Base-by-base conservation (phyloP, 2,113 vertebrate species). In the Neomonachus schauinslandi region DNA sequence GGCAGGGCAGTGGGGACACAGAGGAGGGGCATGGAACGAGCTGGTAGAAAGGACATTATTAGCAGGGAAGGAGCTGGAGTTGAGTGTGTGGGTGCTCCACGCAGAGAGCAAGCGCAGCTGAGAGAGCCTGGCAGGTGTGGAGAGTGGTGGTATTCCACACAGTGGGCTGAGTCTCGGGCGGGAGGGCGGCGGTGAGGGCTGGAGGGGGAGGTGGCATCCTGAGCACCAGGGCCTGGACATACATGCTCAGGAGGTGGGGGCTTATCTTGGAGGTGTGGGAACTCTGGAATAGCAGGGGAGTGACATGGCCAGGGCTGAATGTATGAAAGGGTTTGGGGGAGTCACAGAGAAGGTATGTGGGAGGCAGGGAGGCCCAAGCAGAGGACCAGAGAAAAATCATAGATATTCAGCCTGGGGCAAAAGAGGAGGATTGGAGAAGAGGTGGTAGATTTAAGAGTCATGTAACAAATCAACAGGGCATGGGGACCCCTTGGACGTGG, bases 41-140 rank as follows among this genome's bases (percentile, higher is more conserved):
- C 28, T 3, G 13, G 3, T 6, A 11, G 67, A 33, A 7, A 72
- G 7, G 69, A 28, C 0, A 0, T 2, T 19, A 61, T n/a, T 7
- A 5, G 72, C 1, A 71, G 67, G 59, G 67, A 76, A 88, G 19
- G n/a, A 12, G 6, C 46, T 26, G 39, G 59, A 36, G 28, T 1
- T 19, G 14, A 9, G 22, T 1, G 53, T n/a, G 10, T 15, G 61
- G 16, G 19, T 61, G 42, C 2, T 8, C 49, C 15, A 7, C 2
- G 49, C 28, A 59, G 31, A 67, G 21, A 5, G 28, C 11, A 33
- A 19, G 46, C 36, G 2, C 2, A 1, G 39, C 42, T 39, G 80
- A 57, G 12, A 76, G 88, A 22, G 10, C 21, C 63, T 36, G 91
- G 82, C 72, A 42, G 24, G 8, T 13, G 49, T 14, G 22, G 28